Evolutionary conservation across 2,113 vertebrate species (phyloP).

Genomic region (Pelvicachromis taeniatus): DNA sequence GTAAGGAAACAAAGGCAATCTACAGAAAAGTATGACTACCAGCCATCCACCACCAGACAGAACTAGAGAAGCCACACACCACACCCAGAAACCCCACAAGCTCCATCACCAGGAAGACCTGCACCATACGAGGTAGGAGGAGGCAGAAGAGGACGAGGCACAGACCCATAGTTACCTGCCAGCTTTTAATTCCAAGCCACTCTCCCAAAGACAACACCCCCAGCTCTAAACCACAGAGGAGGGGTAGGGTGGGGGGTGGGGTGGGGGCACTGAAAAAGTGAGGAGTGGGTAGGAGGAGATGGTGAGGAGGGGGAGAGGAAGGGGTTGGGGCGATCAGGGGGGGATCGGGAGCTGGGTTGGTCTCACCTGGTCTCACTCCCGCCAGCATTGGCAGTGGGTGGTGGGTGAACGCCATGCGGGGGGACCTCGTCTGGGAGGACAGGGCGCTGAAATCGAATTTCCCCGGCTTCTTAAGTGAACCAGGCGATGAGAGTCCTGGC

Average conservation of each 20-base stretch:
- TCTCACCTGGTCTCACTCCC: constrained; percentile 97
- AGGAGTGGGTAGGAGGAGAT: constrained; percentile 44
- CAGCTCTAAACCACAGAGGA: constrained; percentile 18
- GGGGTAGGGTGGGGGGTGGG: not conserved
- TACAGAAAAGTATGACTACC: not conserved
- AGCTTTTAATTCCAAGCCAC: constrained; percentile 16
- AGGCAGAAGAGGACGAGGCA: not conserved
- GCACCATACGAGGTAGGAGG: not conserved
- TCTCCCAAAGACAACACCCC: constrained; percentile 37
- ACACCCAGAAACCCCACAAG: constrained; percentile 34
- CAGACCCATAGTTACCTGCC: not conserved
- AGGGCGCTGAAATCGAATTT: constrained; percentile 95
- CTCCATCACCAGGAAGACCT: constrained; percentile 30
- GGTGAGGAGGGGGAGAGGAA: constrained; percentile 19
- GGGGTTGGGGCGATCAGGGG: constrained; percentile 10
- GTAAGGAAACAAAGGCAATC: not conserved
- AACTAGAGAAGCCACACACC: constrained; percentile 17
- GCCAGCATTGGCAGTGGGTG: constrained; percentile 96
- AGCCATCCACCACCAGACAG: constrained; percentile 22
- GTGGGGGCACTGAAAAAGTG: constrained; percentile 27
- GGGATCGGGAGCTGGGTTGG: constrained; percentile 60
- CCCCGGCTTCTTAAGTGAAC: constrained; percentile 96
- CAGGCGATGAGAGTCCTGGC: constrained; percentile 87
- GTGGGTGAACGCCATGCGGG: constrained; percentile 96
- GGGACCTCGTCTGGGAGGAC: constrained; percentile 89